Conservation (phyloP, 2,113 vertebrate species). For the Eleginops maclovinus region DNA sequence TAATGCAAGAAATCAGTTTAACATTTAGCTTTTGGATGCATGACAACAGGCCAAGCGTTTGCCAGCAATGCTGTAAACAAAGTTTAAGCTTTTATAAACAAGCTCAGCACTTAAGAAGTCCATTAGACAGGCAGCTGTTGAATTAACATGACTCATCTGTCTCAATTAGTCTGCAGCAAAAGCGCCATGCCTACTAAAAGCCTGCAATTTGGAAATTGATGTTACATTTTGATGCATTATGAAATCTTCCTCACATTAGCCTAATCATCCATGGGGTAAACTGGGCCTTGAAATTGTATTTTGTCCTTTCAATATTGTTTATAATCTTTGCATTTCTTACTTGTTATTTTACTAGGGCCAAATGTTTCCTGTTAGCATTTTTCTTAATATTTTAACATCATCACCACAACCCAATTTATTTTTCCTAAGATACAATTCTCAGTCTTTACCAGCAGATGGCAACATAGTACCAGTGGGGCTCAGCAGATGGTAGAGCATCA, state of each 20-base stretch:
- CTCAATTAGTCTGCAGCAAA: constrained; percentile 44
- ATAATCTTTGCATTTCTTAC: neutral
- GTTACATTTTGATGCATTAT: constrained; percentile 23
- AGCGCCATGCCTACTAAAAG: constrained; percentile 4
- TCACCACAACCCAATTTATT: neutral
- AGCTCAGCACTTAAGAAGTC: constrained; percentile 45
- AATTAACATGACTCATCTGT: constrained; percentile 55
- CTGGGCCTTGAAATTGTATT: neutral
- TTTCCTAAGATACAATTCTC: neutral
- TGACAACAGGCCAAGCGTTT: constrained; percentile 29
- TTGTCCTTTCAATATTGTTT: neutral
- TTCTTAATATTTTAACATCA: neutral
- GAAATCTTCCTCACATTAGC: constrained; percentile 9
- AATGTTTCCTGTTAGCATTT: constrained; percentile 38
- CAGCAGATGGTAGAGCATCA: neutral
- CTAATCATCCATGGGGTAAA: neutral
- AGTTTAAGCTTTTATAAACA: constrained; percentile 42
- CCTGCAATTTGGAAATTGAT: constrained; percentile 33
- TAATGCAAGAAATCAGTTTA: no score
- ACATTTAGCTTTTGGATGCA: constrained; percentile 33
- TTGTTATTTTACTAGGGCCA: constrained; percentile 3
- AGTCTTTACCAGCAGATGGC: constrained; percentile 51
- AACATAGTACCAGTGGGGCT: neutral
- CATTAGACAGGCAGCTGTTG: constrained; percentile 50
- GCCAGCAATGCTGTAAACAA: constrained; percentile 44